Percentiles rank a stretch among this genome's conserved stretches.
These are phyloP conservation scores for Lutraria lutraria DNA, from an alignment of 2,888 invertebrate species.

Conservation along the genomic window DNA sequence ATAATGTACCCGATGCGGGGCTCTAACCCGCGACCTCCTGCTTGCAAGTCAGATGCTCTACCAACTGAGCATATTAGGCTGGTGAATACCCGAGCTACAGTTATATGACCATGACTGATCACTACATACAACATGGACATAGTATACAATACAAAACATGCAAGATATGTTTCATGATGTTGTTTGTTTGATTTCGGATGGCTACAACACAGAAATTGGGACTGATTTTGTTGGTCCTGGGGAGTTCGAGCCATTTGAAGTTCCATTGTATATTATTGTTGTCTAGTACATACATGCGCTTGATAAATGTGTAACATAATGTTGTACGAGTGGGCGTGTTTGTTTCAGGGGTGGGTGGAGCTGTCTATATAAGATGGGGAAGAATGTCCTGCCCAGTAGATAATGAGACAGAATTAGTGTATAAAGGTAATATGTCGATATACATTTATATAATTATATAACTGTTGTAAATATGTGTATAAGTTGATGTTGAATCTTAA, in stretches of 20 bases:
- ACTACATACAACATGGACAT: too few relatives aligned
- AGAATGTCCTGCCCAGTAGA: conserved; percentile 14
- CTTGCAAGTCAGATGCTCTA: too few relatives aligned
- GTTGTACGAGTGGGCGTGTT: background rate
- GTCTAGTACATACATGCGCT: background rate
- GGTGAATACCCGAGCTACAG: too few relatives aligned
- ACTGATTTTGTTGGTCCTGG: background rate
- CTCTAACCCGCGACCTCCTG: too few relatives aligned
- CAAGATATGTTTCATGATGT: too few relatives aligned
- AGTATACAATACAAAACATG: too few relatives aligned
- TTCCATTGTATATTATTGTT: background rate
- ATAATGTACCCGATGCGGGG: too few relatives aligned
- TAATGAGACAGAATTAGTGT: conserved; percentile 25
- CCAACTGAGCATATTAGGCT: too few relatives aligned
- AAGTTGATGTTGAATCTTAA: background rate
- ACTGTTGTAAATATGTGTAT: background rate
- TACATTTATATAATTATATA: background rate
- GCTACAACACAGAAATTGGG: background rate
- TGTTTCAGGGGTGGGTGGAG: conserved; percentile 23
- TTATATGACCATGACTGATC: too few relatives aligned
- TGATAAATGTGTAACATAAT: background rate
- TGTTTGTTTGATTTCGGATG: too few relatives aligned
- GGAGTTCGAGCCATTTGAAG: background rate
- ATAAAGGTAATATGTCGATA: background rate
- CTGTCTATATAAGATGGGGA: conserved; percentile 23